Conservation (phyloP, 2,113 vertebrate species). For the Piprites chloris region DNA sequence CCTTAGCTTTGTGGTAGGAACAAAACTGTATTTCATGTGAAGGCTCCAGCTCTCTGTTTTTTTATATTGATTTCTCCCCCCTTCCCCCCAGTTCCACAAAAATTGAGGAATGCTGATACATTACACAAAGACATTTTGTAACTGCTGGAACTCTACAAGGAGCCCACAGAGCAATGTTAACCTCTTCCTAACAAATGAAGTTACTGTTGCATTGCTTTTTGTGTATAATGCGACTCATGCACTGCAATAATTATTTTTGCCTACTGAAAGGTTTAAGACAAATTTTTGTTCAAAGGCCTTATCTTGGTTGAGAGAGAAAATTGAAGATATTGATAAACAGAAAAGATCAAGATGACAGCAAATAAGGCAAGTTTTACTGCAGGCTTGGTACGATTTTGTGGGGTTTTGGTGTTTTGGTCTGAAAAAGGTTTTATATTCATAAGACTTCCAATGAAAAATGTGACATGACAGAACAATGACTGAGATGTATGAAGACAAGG, state of each 20-base stretch:
- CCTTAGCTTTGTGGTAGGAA: conserved; percentile 38
- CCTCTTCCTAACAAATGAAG: neutral
- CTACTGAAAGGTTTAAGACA: neutral
- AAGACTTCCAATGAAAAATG: neutral
- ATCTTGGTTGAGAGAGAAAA: neutral
- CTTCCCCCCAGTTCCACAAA: conserved; percentile 4
- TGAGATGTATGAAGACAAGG: conserved; percentile 2
- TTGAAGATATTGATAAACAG: neutral
- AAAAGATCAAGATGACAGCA: neutral
- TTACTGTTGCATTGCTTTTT: neutral
- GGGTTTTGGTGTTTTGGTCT: neutral
- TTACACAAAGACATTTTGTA: conserved; percentile 46
- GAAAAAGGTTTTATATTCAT: neutral
- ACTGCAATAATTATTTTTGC: neutral
- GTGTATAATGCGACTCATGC: neutral
- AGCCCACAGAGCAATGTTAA: neutral
- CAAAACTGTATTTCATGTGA: conserved; percentile 48
- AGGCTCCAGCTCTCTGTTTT: conserved; percentile 39
- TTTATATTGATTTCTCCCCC: neutral
- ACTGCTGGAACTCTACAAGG: neutral
- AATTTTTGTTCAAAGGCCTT: conserved; percentile 8
- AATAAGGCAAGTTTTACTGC: neutral
- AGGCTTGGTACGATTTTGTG: neutral
- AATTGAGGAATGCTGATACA: conserved; percentile 40
- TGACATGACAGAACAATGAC: conserved; percentile 8